Conservation (phyloP, 2,888 invertebrate species). For the Geophilus truncorum region DNA sequence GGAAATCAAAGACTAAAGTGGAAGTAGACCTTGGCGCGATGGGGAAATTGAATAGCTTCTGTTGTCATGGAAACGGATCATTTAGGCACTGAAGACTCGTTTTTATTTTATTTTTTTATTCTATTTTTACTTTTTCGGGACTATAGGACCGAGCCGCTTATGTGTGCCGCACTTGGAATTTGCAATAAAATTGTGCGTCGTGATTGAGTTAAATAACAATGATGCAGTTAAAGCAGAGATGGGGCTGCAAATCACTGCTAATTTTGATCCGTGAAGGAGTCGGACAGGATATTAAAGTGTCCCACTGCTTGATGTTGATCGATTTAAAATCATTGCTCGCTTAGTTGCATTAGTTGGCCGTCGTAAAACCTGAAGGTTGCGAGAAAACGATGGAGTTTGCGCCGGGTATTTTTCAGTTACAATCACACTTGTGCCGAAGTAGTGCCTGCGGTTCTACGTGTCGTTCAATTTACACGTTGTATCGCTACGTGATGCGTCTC, state of each 20-base stretch:
- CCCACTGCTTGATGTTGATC: no score
- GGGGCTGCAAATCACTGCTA: no score
- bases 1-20: conserved; percentile 11
- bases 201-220: neutral
- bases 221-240: neutral
- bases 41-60: neutral
- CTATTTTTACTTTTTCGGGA: neutral
- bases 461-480: no score
- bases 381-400: no score
- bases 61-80: neutral
- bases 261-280: neutral
- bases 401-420: no score
- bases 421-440: no score
- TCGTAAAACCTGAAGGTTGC: no score
- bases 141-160: no score
- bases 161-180: neutral
- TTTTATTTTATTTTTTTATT: neutral
- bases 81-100: neutral
- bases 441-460: no score
- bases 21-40: neutral
- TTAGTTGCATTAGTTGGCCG: no score
- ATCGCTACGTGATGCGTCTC: no score
- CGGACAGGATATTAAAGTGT: neutral
- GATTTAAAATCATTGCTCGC: no score
- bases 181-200: neutral